Evolutionary conservation across 2,797 vertebrate genomes (phyloP), one percentile per base, ranked within the genome.

Genomic region (Falco rusticolus): DNA sequence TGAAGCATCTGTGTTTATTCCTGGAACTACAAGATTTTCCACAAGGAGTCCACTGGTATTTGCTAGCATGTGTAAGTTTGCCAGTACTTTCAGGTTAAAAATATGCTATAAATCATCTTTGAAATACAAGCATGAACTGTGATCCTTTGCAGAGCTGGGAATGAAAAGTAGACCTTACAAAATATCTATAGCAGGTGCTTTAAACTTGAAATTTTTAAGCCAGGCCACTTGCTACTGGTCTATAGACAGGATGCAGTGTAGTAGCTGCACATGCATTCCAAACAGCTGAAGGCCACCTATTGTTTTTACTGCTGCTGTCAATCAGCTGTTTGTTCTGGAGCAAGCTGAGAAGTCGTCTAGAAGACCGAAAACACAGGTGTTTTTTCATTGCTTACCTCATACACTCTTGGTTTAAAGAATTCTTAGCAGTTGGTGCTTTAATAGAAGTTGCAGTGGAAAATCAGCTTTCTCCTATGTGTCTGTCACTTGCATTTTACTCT

Each of bases 1-100:
- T n/a, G 99, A 99, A 97, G 98, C 99, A 43, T 98, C 97, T 28
- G 97, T 97, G 87, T 94, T 97, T 83, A 96, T 99, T 91, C 94
- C 97, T 88, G 97, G 97, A 59, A 80, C 97, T 60, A 75, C 97
- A 24, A 97, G 97, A 85, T 96, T 93, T 84, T 96, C 95, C 84
- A 64, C 90, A 77, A 93, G 91, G 69, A 97, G 95, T 33, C 98
- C 98, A 11, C 24, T 94, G 74, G 80, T 70, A 89, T 97, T 97
- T 94, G 74, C 75, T 72, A 94, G 85, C 53, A 94, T 97, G 18
- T 90, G 99, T 99, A 97, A 96, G 98, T 98, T 84, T 68, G 28
- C 50, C 50, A 50, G 28, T 68, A 29, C 26, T 84, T 92, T 80
- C 54, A 37, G 47, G 47, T 63, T 69, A 21, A 76, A 90, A 81